phyloP scores from a whole-genome alignment of 1,140 invertebrate genomes.

The Xylocopa sonorina region DNA sequence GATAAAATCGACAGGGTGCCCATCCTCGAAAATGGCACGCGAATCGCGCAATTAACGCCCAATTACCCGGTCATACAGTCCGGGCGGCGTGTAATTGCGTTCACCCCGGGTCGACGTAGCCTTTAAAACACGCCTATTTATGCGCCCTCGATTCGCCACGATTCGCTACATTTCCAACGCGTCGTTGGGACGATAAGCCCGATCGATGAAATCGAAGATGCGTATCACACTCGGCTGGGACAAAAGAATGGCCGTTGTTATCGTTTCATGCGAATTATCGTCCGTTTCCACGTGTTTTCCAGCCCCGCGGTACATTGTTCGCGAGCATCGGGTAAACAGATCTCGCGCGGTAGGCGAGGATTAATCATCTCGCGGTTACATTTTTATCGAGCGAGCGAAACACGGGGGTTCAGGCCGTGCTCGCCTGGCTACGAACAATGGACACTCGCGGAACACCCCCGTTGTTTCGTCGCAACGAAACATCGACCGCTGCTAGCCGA shows the following conservation, averaged over 20 bases:
- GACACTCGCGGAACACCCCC: too few relatives aligned
- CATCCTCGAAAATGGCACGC: conserved; percentile 8
- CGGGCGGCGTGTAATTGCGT: conserved; percentile 6
- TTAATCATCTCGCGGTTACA: conserved; percentile 10
- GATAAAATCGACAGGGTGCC: conserved; percentile 21
- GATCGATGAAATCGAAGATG: neutral
- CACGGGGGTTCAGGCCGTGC: too few relatives aligned
- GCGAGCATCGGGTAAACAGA: neutral
- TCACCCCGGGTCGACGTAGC: neutral
- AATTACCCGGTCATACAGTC: conserved; percentile 10
- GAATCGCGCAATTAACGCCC: conserved; percentile 14
- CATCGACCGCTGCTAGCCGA: neutral
- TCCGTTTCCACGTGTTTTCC: neutral
- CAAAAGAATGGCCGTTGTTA: neutral
- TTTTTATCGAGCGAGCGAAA: neutral
- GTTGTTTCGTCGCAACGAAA: neutral
- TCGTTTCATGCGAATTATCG: too few relatives aligned
- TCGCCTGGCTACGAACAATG: too few relatives aligned
- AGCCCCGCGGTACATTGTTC: neutral
- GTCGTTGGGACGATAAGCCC: neutral
- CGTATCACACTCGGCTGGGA: neutral
- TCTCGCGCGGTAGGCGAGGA: neutral
- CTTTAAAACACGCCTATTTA: conserved; percentile 22
- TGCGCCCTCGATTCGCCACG: neutral
- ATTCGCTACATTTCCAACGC: too few relatives aligned